phyloP scores from a whole-genome alignment of 1,140 invertebrate species.

The Teleogryllus occipitalis region DNA sequence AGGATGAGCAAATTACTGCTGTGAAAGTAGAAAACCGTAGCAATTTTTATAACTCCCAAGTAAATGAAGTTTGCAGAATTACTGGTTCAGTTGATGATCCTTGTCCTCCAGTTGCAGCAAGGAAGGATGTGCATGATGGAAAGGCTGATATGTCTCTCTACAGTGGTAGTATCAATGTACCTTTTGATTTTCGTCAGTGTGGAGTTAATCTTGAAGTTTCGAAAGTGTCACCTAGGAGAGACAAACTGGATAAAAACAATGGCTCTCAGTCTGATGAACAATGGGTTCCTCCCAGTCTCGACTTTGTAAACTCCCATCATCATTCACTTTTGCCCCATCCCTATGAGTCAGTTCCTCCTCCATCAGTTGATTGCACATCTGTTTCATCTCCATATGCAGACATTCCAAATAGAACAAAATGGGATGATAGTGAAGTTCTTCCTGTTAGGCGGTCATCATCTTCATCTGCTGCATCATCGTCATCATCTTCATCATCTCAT shows the following conservation, averaged over 20 bases:
- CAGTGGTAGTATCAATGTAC: constrained; percentile 7
- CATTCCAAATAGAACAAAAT: constrained; percentile 52
- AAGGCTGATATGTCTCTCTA: not conserved
- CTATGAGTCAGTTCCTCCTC: constrained; percentile 25
- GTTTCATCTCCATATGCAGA: constrained; percentile 57
- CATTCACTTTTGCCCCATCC: constrained; percentile 8
- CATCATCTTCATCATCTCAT: constrained; percentile 43
- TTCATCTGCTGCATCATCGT: constrained; percentile 53
- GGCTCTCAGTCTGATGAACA: constrained; percentile 49
- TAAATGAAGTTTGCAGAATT: not conserved
- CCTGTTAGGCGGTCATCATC: constrained; percentile 57
- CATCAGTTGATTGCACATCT: constrained; percentile 46
- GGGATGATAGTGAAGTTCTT: constrained; percentile 62
- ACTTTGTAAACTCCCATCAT: constrained; percentile 32
- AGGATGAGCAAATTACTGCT: not conserved
- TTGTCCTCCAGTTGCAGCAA: not conserved
- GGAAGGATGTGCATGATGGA: not conserved
- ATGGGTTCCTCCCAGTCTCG: constrained; percentile 53
- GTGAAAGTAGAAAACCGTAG: not conserved
- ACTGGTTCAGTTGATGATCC: not conserved
- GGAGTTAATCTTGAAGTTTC: constrained; percentile 24
- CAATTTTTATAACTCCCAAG: not conserved
- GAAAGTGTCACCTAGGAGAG: constrained; percentile 33
- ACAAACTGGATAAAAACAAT: constrained; percentile 38
- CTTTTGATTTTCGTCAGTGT: constrained; percentile 26